Evolutionary conservation across 2,113 vertebrate species (phyloP), one percentile per base, ranked within the genome.

Genomic region (Chlorocebus sabaeus): DNA sequence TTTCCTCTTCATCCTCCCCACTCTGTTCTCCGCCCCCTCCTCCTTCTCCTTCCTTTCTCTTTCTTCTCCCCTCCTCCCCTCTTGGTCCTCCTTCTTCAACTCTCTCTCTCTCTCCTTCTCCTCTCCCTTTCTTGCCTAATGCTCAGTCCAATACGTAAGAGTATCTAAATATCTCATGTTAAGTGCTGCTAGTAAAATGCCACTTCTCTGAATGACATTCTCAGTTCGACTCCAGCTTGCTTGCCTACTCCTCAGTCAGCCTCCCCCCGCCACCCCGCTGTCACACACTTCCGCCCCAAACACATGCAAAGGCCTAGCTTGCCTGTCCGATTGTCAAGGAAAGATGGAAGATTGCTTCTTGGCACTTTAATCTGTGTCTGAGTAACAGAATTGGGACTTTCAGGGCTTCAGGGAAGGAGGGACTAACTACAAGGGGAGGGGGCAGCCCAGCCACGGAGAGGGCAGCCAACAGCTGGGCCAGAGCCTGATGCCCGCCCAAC

Each of bases 371-470:
- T 95, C 90, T 97, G 85, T 94, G 88, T 81, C 48, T 50, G 14
- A 84, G 90, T 55, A 78, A 83, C 64, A 78, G 48, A 76, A 55
- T 17, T 30, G 43, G 0, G 78, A 80, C 80, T 98, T 96, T 89
- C n/a, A 72, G 90, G 96, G 90, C 93, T 64, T 50, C 48, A 8
- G 90, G 92, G 35, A 94, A 91, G 88, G 95, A 97, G 90, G 90
- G 45, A 45, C 52, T 96, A 40, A 64, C 40, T 80, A n/a, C 25
- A 4, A 64, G 23, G 72, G 75, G 68, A 76, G 89, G 86, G 75
- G 59, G 40, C 38, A 43, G 43, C 40, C 25, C 57, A 75, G 83
- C 10, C 0, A 2, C 18, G 38, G 91, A 78, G 30, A 40, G 78
- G 48, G 7, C 18, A 27, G 55, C 9, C 4, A 4, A 52, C 45